Evolutionary conservation across 2,797 vertebrate genomes (phyloP).

Genomic region (Alcedo quadribrachys): DNA sequence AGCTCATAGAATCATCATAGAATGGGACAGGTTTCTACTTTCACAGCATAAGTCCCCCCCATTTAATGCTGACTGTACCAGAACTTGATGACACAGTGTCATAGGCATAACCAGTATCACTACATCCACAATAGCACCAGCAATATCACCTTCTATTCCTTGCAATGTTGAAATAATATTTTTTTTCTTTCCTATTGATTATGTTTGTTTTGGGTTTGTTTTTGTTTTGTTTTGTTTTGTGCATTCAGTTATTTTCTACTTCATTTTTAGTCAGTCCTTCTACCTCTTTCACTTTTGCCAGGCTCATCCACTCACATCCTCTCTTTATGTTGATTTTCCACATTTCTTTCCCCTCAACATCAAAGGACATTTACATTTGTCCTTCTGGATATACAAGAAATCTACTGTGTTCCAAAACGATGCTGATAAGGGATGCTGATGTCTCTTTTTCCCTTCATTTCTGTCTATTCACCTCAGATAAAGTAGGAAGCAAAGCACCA

Average conservation of each 20-base stretch:
- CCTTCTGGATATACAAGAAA: not conserved
- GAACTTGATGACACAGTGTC: not conserved
- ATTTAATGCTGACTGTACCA: not conserved
- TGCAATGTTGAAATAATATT: not conserved
- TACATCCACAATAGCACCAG: not conserved
- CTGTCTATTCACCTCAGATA: not conserved
- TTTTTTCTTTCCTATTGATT: no score
- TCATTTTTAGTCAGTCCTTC: not conserved
- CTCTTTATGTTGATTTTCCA: not conserved
- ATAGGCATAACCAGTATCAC: not conserved
- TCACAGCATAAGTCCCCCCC: not conserved
- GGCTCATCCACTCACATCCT: not conserved
- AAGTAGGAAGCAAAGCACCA: constrained; percentile 26
- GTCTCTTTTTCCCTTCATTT: not conserved
- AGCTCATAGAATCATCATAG: not conserved
- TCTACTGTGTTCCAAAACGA: not conserved
- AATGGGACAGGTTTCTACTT: not conserved
- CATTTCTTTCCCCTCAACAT: not conserved
- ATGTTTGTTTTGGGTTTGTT: no score
- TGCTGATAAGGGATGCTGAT: constrained; percentile 4
- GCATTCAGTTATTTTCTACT: not conserved
- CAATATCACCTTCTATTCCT: not conserved
- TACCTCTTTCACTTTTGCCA: not conserved
- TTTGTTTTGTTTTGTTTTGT: no score
- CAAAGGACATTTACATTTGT: not conserved